Conservation (phyloP, 2,888 invertebrate species). For the Erebia ligea region DNA sequence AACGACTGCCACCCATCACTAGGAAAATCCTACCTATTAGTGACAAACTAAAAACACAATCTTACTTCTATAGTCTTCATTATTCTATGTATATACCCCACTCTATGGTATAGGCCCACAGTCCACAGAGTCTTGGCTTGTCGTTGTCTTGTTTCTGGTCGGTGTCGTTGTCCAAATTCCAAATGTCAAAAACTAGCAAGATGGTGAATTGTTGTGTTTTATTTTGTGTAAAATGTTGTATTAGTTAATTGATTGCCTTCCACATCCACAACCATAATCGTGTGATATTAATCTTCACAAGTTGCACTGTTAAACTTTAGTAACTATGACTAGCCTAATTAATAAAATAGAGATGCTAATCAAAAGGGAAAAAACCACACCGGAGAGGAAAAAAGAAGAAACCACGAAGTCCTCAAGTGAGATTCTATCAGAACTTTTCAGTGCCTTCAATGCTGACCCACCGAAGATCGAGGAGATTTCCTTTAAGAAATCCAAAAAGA, state of each 20-base stretch:
- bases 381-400: constrained; percentile 71
- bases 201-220: constrained; percentile 10
- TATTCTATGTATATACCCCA: too few species aligned
- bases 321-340: constrained; percentile 66
- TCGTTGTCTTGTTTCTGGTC: too few species aligned
- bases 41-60: too few species aligned
- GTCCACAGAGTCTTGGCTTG: too few species aligned
- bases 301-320: neutral
- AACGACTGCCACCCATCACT: too few species aligned
- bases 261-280: neutral
- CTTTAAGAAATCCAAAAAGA: constrained; percentile 77
- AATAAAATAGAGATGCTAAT: constrained; percentile 74
- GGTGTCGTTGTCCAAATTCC: neutral
- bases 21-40: too few species aligned
- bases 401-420: constrained; percentile 88
- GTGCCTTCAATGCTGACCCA: constrained; percentile 89
- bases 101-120: too few species aligned
- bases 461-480: constrained; percentile 78
- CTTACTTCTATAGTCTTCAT: too few species aligned
- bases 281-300: neutral
- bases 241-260: neutral
- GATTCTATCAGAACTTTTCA: constrained; percentile 92
- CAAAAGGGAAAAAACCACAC: constrained; percentile 74
- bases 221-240: neutral
- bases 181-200: neutral